A percentile compares a stretch with the other conserved stretches of the same genome.
Evolutionary conservation across 2,888 invertebrate genomes (phyloP).

Genomic region (Drosophila neotestacea): DNA sequence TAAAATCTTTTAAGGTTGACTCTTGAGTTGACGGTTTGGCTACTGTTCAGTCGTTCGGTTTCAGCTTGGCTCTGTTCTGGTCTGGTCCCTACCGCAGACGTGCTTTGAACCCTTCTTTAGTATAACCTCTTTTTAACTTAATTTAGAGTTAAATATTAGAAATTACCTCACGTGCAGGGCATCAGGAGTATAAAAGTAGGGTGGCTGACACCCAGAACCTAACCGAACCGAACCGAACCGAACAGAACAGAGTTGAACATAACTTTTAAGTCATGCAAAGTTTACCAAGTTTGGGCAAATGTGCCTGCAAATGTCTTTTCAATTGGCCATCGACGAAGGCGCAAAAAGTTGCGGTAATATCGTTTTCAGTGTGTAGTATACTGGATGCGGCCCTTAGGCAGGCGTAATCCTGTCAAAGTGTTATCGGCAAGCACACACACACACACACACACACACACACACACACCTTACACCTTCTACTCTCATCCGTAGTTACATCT

Average conservation of each 20-base stretch:
- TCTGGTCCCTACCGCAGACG: constrained; percentile 55
- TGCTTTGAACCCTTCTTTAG: constrained; percentile 44
- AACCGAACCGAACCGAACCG: constrained; percentile 56
- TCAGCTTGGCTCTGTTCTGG: not conserved
- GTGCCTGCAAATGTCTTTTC: constrained; percentile 79
- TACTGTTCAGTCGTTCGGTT: constrained; percentile 14
- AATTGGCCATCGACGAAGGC: constrained; percentile 74
- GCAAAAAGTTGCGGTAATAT: constrained; percentile 74
- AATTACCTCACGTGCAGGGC: constrained; percentile 79
- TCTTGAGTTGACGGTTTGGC: constrained; percentile 17
- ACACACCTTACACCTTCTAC: constrained; percentile 1
- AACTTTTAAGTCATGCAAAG: constrained; percentile 77
- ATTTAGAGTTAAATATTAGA: constrained; percentile 81
- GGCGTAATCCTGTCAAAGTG: constrained; percentile 81
- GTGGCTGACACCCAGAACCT: not conserved
- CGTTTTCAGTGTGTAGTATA: constrained; percentile 52
- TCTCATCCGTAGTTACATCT: constrained; percentile 50
- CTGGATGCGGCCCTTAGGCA: constrained; percentile 79
- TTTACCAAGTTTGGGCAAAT: constrained; percentile 55
- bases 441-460: constrained; percentile 24
- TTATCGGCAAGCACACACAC: constrained; percentile 67
- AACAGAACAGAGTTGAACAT: constrained; percentile 46
- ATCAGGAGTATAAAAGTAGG: constrained; percentile 32
- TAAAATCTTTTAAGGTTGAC: constrained; percentile 64
- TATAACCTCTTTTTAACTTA: constrained; percentile 63